Evolutionary conservation across 2,888 invertebrate species (phyloP), one percentile per base, ranked within the genome.

Genomic region (Panopea generosa): DNA sequence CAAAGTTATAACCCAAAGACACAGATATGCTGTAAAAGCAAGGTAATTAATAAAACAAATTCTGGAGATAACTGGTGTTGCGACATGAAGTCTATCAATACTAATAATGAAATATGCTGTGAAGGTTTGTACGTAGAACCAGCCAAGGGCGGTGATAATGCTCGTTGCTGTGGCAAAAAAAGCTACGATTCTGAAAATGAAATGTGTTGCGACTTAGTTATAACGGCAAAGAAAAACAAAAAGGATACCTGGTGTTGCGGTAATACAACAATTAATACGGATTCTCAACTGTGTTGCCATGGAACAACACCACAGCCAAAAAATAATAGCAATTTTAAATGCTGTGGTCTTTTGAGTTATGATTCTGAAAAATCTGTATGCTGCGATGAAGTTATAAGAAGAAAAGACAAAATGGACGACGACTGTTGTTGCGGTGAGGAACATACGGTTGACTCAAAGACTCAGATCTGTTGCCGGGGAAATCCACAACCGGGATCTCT

Each of bases 191-290:
- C 77, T 3, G 29, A 50, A 18, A 52, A 38, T 26, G 63, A 73
- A 33, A 47, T 77, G 24, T 77, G 77, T 26, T 77, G 77, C 45
- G 49, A 75, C 20, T 29, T 45, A 20, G 22, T 24, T 16, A 33
- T 75, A 16, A 60, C 53, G 16, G 4, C 38, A n/a, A 67, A 67
- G 29, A 22, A 11, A 11, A 40, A 67, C n/a, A 14, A 18, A 2
- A 38, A 55, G 7, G 77, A 77, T 52, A 68, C 71, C 47, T 67
- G 77, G 50, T 77, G 77, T 27, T 77, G 77, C 52, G 77, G 71
- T 7, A 67, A 71, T 45, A 68, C 50, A n/a, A 72, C 69, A 33
- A 52, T 69, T 56, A 55, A 68, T 49, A 72, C 77, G 0, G 43
- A 50, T n/a, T 50, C 26, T 7, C 50, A 77, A 49, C 47, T 75